A percentile compares a stretch with the other conserved stretches of the same genome.
These are phyloP conservation scores for Macrochelys suwanniensis DNA, from an alignment of 2,797 vertebrate genomes.

Conservation along the genomic window DNA sequence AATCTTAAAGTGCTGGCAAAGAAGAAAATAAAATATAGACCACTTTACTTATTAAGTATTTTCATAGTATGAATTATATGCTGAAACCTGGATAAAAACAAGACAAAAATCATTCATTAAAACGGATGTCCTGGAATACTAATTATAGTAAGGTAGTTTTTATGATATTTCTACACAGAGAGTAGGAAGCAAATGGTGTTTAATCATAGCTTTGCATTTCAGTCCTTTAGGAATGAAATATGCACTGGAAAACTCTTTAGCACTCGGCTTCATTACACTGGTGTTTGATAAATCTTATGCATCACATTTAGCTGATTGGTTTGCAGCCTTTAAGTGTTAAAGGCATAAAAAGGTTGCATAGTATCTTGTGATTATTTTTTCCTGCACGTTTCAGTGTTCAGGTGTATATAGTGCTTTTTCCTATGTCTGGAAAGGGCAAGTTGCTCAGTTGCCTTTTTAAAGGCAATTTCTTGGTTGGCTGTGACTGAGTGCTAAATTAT, in stretches of 20 bases:
- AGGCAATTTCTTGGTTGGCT: constrained; percentile 74
- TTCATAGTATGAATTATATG: constrained; percentile 45
- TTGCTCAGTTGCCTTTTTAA: constrained; percentile 69
- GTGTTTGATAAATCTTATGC: constrained; percentile 52
- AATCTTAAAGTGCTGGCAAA: constrained; percentile 40
- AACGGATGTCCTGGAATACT: constrained; percentile 19
- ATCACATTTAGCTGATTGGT: constrained; percentile 31
- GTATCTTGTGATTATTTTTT: constrained; percentile 47
- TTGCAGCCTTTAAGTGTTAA: constrained; percentile 28
- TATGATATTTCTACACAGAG: neutral
- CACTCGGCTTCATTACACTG: neutral
- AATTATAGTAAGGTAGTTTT: constrained; percentile 27
- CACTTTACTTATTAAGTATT: constrained; percentile 12
- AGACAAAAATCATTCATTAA: constrained; percentile 8
- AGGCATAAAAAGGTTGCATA: constrained; percentile 44
- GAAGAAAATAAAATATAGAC: constrained; percentile 44
- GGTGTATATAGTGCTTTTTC: constrained; percentile 56
- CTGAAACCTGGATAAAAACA: constrained; percentile 7
- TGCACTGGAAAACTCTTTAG: constrained; percentile 44
- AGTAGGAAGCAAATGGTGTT: constrained; percentile 3
- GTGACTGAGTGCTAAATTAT: constrained; percentile 69
- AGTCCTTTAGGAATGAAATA: constrained; percentile 17
- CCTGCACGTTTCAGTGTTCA: constrained; percentile 50
- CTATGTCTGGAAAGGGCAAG: constrained; percentile 51
- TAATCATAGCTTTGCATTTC: constrained; percentile 27